Evolutionary conservation across 2,888 invertebrate genomes (phyloP), one percentile per base, ranked within the genome.

Genomic region (Teleiodes luculella): DNA sequence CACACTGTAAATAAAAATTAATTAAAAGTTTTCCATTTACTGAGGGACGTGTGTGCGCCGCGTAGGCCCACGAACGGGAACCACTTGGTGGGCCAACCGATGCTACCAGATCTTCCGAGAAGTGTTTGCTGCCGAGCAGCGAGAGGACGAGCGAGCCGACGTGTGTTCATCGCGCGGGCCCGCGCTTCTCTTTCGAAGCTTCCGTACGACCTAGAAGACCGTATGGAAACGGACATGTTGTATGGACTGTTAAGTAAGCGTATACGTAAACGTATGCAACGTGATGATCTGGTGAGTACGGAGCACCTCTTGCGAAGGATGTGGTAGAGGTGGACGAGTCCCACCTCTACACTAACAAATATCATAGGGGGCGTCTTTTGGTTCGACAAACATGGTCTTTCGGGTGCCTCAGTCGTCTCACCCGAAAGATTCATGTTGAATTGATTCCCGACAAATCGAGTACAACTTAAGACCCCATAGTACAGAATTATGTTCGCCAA

Each of bases 251-350:
- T 33, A 8, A 2, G 10, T 11, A 8, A 11, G 2, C 33, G 33
- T 33, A 10, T 33, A 5, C 33, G 33, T 33, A 33, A 33, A 33
- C 33, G n/a, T 33, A 2, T 33, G 8, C 33, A 8, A 8, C 33
- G 33, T 10, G 33, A 33, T 11, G 33, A 33, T 33, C 8, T 2
- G 2, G 33, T 33, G 8, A 33, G 33, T 33, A 33, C 10, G 2
- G 33, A 33, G 10, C 2, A 3, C 5, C 10, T 33, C 2, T 11
- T 33, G 2, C 10, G n/a, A 10, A 8, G 8, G 2, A 10, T 33
- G 43, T 53, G 3, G 53, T 55, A 20, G 53, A 57, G 50, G 53
- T 51, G 11, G 55, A 57, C 13, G 55, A 57, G 16, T 51, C 55
- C 20, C 53, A 52, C 33, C 33, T 52, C 16, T 52, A 43, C 33